Percentiles rank a stretch among this genome's conserved stretches.
These are phyloP conservation scores for Lucilia cuprina DNA, from an alignment of 1,140 invertebrate genomes.

Conservation along the genomic window DNA sequence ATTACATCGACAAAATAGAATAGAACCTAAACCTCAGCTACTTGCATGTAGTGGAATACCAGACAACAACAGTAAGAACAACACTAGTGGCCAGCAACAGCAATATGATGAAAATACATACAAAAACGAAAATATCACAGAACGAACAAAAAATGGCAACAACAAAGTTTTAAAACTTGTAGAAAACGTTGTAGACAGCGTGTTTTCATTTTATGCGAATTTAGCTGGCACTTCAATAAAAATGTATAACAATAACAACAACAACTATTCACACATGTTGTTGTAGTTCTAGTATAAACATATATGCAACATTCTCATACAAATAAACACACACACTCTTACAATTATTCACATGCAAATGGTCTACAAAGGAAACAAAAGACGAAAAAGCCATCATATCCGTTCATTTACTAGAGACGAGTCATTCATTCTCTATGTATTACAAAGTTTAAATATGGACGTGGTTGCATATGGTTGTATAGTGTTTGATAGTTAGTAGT, in stretches of 20 bases:
- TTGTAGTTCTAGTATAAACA: no score
- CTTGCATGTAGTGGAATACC: constrained; percentile 13
- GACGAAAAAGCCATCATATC: not conserved
- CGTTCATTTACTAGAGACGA: not conserved
- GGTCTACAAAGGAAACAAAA: not conserved
- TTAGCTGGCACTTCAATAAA: constrained; percentile 52
- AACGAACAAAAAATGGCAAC: not conserved
- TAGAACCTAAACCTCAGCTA: not conserved
- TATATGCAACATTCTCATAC: not conserved
- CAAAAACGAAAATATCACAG: not conserved
- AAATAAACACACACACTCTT: not conserved
- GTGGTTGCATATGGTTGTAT: not conserved
- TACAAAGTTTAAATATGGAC: not conserved
- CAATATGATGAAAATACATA: not conserved
- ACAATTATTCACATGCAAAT: not conserved
- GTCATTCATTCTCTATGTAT: not conserved
- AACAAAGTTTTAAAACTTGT: constrained; percentile 59
- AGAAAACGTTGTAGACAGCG: constrained; percentile 61
- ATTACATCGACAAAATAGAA: not conserved
- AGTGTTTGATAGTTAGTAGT: not conserved
- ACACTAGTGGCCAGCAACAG: not conserved
- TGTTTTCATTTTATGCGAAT: constrained; percentile 62
- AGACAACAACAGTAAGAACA: not conserved
- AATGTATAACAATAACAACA: constrained; percentile 9
- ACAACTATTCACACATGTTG: not conserved